Base-by-base conservation (phyloP, 2,113 vertebrate genomes). In the Nannobrachium achirus region DNA sequence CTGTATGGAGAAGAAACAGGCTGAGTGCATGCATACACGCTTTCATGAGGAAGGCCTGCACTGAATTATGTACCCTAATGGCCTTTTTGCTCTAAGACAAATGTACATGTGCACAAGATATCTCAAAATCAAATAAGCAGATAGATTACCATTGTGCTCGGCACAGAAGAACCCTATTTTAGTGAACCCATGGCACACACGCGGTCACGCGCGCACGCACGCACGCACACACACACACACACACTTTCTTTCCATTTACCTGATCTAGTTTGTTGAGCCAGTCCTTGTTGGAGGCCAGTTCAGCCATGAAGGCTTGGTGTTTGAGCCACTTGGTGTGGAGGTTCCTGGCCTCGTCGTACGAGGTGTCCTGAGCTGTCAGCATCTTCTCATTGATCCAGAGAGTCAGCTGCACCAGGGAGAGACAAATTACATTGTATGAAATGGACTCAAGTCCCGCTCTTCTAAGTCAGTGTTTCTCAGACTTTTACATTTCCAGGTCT, bases 321-420 rank as follows among this genome's bases (percentile, higher is more conserved):
- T 98, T 99, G 66, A 95, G 93, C 97, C 97, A 99, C 63, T 95
- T 96, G 92, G 93, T 93, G 69, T 98, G 97, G 41, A 99, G 93
- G 75, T 97, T 96, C 10, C 92, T 93, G 13, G 92, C 91, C 63
- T 94, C 95, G 0, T 96, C 94, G 0, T 95, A 98, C n/a, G 97
- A 95, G 3, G 87, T 89, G 18, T 99, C 98, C 86, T 97, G 95
- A 3, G 94, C 95, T 0, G 93, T 98, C 85, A 99, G 92, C 95
- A 98, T 94, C 93, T 97, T 98, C 87, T 99, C 97, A 18, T 97
- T 96, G 91, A 98, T 95, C 97, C 98, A 99, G 11, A 95, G 78
- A 0, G 94, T 92, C 39, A 99, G 92, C 98, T 99, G 86, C 38
- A 65, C 4, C 18, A 46, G 0, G 33, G 39, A 46, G 18, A 25